Evolutionary conservation across 2,888 invertebrate species (phyloP).

Genomic region (Isoperla grammatica): DNA sequence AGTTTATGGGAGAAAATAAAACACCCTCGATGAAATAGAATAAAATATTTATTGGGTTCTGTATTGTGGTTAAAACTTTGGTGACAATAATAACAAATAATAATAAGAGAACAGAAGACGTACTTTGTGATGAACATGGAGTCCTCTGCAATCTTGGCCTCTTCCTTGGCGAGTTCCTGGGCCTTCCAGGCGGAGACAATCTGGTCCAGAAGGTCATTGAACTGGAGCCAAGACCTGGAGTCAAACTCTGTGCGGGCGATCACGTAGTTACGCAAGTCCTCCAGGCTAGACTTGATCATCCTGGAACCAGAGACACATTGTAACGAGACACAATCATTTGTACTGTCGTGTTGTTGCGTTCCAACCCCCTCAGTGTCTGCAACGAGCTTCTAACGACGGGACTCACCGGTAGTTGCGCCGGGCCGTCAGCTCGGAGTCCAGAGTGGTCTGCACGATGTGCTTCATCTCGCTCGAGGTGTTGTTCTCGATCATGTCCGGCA

Average conservation of each 20-base stretch:
- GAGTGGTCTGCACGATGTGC: background rate
- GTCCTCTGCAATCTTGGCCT: conserved; percentile 10
- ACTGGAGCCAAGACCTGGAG: background rate
- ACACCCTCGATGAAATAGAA: too few relatives aligned
- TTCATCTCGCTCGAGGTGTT: background rate
- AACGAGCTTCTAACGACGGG: background rate
- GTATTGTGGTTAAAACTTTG: too few relatives aligned
- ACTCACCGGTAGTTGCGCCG: background rate
- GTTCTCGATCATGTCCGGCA: conserved; percentile 5
- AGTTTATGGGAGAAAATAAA: too few relatives aligned
- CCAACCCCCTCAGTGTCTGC: background rate
- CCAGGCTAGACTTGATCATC: conserved; percentile 62
- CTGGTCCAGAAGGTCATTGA: background rate
- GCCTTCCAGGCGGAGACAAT: background rate
- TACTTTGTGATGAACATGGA: conserved; percentile 59
- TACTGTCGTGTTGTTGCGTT: too few relatives aligned
- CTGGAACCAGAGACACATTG: conserved; percentile 46
- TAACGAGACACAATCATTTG: too few relatives aligned
- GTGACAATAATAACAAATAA: too few relatives aligned
- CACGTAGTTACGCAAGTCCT: conserved; percentile 62
- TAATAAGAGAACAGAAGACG: conserved; percentile 34
- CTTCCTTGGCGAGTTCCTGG: background rate
- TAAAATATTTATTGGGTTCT: too few relatives aligned
- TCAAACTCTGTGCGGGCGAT: conserved; percentile 44
- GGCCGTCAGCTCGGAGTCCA: background rate